Percentiles rank a stretch among this genome's conserved stretches.
Conservation (phyloP, 2,113 vertebrate genomes). For the Neoarius graeffei region DNA sequence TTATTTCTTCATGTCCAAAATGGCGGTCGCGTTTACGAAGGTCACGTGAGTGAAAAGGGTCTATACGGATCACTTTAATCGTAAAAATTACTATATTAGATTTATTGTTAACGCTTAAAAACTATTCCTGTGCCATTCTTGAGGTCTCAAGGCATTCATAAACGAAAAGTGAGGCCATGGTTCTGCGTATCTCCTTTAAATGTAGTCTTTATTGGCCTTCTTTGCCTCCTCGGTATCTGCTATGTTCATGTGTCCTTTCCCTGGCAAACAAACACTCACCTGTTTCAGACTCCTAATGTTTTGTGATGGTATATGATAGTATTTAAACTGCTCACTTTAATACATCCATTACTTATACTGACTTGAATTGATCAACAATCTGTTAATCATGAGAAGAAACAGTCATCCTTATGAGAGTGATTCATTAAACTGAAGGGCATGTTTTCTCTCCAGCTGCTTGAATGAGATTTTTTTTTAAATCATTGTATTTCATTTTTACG, state of each 20-base stretch:
- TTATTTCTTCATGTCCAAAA: too few relatives aligned
- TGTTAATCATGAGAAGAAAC: not conserved
- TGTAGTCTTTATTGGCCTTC: not conserved
- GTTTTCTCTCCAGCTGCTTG: not conserved
- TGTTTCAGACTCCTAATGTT: not conserved
- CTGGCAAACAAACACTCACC: not conserved
- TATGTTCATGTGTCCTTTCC: not conserved
- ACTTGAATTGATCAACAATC: not conserved
- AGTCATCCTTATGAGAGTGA: not conserved
- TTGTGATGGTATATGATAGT: not conserved
- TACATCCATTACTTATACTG: not conserved
- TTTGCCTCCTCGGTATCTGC: not conserved
- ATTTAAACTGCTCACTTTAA: not conserved
- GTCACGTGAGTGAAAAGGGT: too few relatives aligned
- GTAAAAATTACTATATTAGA: too few relatives aligned
- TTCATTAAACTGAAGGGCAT: not conserved
- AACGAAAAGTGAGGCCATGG: too few relatives aligned
- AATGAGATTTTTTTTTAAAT: not conserved
- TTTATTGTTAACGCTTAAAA: too few relatives aligned
- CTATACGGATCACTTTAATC: too few relatives aligned
- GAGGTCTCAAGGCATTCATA: too few relatives aligned
- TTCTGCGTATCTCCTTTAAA: too few relatives aligned
- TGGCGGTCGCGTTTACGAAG: too few relatives aligned
- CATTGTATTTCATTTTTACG: not conserved
- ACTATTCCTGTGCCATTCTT: too few relatives aligned